A percentile compares a stretch with the other conserved stretches of the same genome.
Evolutionary conservation across 2,797 vertebrate genomes (phyloP).

Genomic region (Heterohyrax brucei): DNA sequence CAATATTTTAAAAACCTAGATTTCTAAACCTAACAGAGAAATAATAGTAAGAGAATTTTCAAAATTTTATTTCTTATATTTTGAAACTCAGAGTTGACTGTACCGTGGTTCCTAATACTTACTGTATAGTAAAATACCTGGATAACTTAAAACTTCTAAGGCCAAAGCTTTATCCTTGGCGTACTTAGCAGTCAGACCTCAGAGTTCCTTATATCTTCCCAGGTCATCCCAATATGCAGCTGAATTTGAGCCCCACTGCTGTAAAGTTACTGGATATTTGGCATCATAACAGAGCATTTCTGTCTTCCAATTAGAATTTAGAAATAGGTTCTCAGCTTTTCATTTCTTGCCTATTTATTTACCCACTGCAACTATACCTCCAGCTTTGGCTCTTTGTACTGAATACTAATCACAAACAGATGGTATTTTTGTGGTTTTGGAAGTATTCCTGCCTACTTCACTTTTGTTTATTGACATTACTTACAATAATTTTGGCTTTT

Average conservation of each 20-base stretch:
- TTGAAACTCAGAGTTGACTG: neutral
- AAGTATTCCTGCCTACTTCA: neutral
- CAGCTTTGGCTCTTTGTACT: neutral
- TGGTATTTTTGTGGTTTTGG: slow-evolving; percentile 52
- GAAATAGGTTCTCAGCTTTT: slow-evolving; percentile 14
- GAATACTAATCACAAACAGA: neutral
- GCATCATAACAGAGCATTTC: neutral
- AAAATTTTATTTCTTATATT: slow-evolving; percentile 28
- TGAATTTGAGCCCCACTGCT: neutral
- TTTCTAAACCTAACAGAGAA: slow-evolving; percentile 35
- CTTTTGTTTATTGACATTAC: neutral
- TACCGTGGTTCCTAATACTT: neutral
- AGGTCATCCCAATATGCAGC: neutral
- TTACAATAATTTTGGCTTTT: neutral
- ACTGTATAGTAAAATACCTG: neutral
- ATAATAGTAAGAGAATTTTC: slow-evolving; percentile 9
- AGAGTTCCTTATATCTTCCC: neutral
- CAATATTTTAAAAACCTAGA: neutral
- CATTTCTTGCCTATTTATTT: neutral
- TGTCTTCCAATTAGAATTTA: slow-evolving; percentile 18
- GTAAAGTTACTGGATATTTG: neutral
- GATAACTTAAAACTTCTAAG: neutral
- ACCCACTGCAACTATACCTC: neutral
- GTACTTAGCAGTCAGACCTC: neutral
- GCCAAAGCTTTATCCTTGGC: neutral